Percentiles rank a stretch among this genome's conserved stretches.
phyloP scores from a whole-genome alignment of 2,888 invertebrate species.

The Silvanus unidentatus region DNA sequence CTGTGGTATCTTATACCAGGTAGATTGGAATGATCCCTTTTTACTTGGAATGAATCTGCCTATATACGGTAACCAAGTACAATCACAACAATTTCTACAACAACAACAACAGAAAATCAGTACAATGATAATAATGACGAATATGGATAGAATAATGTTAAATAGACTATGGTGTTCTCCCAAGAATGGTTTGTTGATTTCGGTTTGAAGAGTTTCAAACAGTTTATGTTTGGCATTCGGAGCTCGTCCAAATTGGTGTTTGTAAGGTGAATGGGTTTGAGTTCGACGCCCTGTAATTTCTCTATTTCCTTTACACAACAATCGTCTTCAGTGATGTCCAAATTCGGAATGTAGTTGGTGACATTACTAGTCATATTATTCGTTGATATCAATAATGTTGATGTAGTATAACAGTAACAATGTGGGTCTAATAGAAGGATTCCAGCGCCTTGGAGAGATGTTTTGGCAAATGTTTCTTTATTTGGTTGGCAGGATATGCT shows the following conservation, averaged over 20 bases:
- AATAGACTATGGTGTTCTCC: conserved; percentile 9
- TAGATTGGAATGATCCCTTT: not conserved
- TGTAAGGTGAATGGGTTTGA: conserved; percentile 13
- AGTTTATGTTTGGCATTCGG: conserved; percentile 17
- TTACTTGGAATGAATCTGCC: not conserved
- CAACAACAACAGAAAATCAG: not conserved
- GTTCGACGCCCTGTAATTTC: conserved; percentile 1
- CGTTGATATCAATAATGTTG: not conserved
- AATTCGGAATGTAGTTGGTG: conserved; percentile 3
- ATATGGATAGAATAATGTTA: conserved; percentile 5
- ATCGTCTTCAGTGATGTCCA: conserved; percentile 4
- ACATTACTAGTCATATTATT: not conserved
- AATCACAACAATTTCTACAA: conserved; percentile 1
- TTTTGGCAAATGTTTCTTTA: not conserved
- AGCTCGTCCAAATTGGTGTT: conserved; percentile 17
- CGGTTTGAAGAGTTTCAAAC: conserved; percentile 13
- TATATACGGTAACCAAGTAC: not conserved
- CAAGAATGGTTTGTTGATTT: conserved; percentile 18
- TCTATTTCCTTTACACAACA: conserved; percentile 9
- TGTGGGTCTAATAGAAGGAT: not conserved
- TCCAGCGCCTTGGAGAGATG: not conserved
- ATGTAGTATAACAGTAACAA: not conserved
- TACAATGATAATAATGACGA: not conserved
- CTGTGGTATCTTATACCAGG: not conserved
- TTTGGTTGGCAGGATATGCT: conserved; percentile 2